Percentiles rank a stretch among this genome's conserved stretches.
Evolutionary conservation across 2,113 vertebrate species (phyloP).

Genomic region (Sturnus vulgaris): DNA sequence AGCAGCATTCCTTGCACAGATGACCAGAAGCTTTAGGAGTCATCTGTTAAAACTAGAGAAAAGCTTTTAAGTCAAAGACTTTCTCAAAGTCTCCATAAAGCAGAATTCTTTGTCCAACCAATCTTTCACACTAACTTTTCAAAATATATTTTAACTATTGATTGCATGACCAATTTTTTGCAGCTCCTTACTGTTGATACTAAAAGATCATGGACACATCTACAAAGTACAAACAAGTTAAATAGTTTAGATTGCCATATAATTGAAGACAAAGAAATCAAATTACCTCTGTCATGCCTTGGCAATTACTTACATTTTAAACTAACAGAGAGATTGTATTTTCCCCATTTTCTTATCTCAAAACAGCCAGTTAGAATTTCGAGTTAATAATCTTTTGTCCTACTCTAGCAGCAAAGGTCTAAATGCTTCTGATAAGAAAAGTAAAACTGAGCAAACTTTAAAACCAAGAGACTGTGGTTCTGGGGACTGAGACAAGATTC

Average conservation of each 20-base stretch:
- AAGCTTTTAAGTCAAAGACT: neutral
- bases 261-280: neutral
- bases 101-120: neutral
- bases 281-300: neutral
- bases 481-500: neutral
- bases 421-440: neutral
- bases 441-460: neutral
- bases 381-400: neutral
- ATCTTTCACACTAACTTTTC: neutral
- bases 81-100: neutral
- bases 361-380: neutral
- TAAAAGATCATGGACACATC: neutral
- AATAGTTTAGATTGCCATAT: neutral
- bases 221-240: rapidly evolving
- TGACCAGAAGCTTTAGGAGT: neutral
- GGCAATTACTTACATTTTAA: neutral
- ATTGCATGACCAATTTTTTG: neutral
- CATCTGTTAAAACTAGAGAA: neutral
- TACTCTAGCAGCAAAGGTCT: neutral
- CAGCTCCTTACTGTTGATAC: neutral
- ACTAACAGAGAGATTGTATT: neutral
- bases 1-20: neutral
- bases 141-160: neutral
- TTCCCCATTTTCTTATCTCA: neutral
- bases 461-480: neutral